phyloP scores from a whole-genome alignment of 37 sponge, comb jelly and placozoan genomes.

The Haliclona indistincta region DNA sequence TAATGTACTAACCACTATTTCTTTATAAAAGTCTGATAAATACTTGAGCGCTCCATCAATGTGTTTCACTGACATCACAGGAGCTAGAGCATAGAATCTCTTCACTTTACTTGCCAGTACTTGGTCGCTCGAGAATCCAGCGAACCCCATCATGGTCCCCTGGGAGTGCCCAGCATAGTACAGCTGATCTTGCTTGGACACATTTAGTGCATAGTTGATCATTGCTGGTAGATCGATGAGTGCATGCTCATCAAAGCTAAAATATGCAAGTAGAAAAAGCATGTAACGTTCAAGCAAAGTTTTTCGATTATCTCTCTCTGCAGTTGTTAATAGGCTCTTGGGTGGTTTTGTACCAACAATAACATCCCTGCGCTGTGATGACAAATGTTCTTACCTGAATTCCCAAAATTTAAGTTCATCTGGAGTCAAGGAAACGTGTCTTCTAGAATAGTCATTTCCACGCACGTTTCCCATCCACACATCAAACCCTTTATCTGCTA shows the following conservation, averaged over 20 bases:
- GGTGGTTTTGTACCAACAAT: too few relatives aligned
- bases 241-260: conserved; percentile 89
- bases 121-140: conserved; percentile 76
- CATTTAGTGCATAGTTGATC: conserved; percentile 72
- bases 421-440: conserved; percentile 72
- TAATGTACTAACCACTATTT: too few relatives aligned
- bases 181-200: conserved; percentile 54
- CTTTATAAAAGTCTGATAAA: conserved; percentile 47
- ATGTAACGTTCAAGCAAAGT: too few relatives aligned
- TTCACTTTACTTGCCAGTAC: conserved; percentile 61
- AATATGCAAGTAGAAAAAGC: too few relatives aligned
- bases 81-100: conserved; percentile 81
- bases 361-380: too few relatives aligned
- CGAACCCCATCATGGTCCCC: conserved; percentile 91
- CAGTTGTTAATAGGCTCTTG: too few relatives aligned
- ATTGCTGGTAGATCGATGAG: conserved; percentile 83
- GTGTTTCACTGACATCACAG: conserved; percentile 70
- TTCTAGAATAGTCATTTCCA: conserved; percentile 94
- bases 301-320: too few relatives aligned
- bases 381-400: conserved; percentile 69
- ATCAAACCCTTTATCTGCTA: conserved; percentile 94
- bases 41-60: conserved; percentile 50
- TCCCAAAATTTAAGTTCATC: conserved; percentile 76
- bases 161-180: conserved; percentile 95
- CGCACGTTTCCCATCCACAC: conserved; percentile 98